Evolutionary conservation across 1,140 invertebrate species (phyloP).

Genomic region (Drosophila nannoptera): DNA sequence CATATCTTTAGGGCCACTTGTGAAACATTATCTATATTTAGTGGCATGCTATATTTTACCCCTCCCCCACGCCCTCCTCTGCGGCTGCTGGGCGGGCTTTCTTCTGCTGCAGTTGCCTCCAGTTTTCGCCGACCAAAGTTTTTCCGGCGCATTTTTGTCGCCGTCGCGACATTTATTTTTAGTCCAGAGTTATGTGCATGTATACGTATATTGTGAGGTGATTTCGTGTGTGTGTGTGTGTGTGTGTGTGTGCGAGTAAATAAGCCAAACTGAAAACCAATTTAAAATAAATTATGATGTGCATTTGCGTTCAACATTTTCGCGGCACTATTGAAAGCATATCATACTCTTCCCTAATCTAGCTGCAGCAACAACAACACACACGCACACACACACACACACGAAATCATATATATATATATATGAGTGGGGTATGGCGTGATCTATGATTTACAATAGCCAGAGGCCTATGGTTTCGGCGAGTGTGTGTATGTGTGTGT

Average conservation of each 20-base stretch:
- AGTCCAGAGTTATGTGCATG: slow-evolving; percentile 6
- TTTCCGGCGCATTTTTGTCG: slow-evolving; percentile 57
- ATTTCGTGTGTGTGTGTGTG: neutral
- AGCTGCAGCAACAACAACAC: slow-evolving; percentile 1
- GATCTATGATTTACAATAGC: no score
- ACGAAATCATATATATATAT: no score
- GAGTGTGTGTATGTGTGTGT: no score
- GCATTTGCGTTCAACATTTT: slow-evolving; percentile 49
- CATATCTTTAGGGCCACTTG: neutral
- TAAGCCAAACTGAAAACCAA: slow-evolving; percentile 58
- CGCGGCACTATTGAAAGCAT: slow-evolving; percentile 32
- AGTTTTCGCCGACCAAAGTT: slow-evolving; percentile 24
- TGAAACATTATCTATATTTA: slow-evolving; percentile 11
- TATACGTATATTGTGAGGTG: neutral
- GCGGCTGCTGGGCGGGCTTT: neutral
- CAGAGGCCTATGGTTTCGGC: no score
- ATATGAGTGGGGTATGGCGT: no score
- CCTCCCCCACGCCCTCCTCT: neutral
- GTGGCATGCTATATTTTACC: slow-evolving; percentile 18
- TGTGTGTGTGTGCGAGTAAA: slow-evolving; percentile 25
- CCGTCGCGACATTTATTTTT: slow-evolving; percentile 50
- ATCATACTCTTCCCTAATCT: neutral
- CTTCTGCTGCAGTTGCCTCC: slow-evolving; percentile 29
- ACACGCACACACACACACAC: neutral
- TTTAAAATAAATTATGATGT: slow-evolving; percentile 75